phyloP scores from a whole-genome alignment of 2,797 vertebrate species.

The Characodon lateralis region DNA sequence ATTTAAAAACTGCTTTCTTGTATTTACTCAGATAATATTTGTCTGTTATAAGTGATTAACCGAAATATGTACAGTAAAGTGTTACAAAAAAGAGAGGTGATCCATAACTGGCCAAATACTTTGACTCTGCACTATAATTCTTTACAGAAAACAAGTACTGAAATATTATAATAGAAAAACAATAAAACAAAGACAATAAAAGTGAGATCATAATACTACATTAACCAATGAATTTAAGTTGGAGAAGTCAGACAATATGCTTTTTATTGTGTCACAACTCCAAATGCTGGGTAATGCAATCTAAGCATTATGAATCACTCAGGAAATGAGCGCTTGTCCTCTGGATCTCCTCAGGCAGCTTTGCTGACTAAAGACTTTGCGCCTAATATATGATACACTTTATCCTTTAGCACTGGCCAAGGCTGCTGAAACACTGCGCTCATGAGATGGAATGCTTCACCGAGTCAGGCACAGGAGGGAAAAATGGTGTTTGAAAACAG shows the following conservation, averaged over 20 bases:
- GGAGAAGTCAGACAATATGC: conserved; percentile 33
- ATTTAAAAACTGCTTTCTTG: too few relatives aligned
- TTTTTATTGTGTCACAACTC: conserved; percentile 65
- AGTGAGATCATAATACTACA: conserved; percentile 26
- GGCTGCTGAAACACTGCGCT: conserved; percentile 61
- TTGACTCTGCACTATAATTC: neutral
- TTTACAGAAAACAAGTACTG: neutral
- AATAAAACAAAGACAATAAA: conserved; percentile 6
- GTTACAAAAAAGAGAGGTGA: too few relatives aligned
- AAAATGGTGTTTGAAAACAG: conserved; percentile 58
- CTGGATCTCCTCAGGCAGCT: conserved; percentile 82
- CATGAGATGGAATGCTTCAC: conserved; percentile 63
- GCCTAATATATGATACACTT: conserved; percentile 82
- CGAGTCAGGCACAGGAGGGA: conserved; percentile 44
- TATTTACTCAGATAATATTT: too few relatives aligned
- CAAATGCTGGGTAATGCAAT: conserved; percentile 79
- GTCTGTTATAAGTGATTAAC: too few relatives aligned
- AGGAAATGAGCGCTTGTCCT: conserved; percentile 86
- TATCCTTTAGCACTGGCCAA: conserved; percentile 69
- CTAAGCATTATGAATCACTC: conserved; percentile 85
- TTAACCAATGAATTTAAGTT: conserved; percentile 53
- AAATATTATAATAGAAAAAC: neutral
- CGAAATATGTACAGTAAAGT: too few relatives aligned
- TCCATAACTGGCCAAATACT: too few relatives aligned
- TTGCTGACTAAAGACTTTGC: conserved; percentile 82